Conservation (phyloP, 2,888 invertebrate species). For the Latrodectus hesperus region DNA sequence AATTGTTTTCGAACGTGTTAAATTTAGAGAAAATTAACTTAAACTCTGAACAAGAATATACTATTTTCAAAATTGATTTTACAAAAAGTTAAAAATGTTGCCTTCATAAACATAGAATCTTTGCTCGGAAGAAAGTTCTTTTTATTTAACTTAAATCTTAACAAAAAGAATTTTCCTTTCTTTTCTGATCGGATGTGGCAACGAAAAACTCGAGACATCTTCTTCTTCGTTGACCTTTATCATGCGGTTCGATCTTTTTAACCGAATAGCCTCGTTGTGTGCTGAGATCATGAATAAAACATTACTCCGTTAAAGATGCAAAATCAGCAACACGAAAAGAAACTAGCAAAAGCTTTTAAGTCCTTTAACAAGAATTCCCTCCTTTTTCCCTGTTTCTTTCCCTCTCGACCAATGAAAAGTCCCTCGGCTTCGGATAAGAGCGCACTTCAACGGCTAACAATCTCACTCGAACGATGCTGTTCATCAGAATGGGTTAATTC, state of each 20-base stretch:
- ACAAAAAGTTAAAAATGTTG: too few relatives aligned
- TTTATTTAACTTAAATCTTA: neutral
- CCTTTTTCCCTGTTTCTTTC: constrained; percentile 6
- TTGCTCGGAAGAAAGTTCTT: neutral
- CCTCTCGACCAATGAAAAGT: neutral
- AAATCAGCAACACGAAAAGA: constrained; percentile 42
- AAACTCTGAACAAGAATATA: too few relatives aligned
- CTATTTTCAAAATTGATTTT: too few relatives aligned
- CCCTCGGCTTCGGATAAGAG: neutral
- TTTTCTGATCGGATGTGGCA: constrained; percentile 11
- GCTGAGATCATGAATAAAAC: constrained; percentile 43
- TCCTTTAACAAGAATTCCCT: constrained; percentile 42
- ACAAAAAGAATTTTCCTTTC: neutral
- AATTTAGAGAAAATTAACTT: too few relatives aligned
- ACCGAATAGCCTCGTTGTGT: constrained; percentile 11
- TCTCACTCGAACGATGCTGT: too few relatives aligned
- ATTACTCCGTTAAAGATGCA: constrained; percentile 33
- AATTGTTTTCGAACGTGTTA: too few relatives aligned
- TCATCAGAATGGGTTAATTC: too few relatives aligned
- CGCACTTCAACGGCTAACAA: too few relatives aligned
- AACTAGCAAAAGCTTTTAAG: constrained; percentile 55
- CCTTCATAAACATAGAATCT: too few relatives aligned
- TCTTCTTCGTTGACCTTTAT: constrained; percentile 17
- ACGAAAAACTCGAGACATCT: constrained; percentile 17
- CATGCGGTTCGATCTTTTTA: constrained; percentile 24